Evolutionary conservation across 2,797 vertebrate species (phyloP), one percentile per base, ranked within the genome.

Genomic region (Smutsia temminckii): DNA sequence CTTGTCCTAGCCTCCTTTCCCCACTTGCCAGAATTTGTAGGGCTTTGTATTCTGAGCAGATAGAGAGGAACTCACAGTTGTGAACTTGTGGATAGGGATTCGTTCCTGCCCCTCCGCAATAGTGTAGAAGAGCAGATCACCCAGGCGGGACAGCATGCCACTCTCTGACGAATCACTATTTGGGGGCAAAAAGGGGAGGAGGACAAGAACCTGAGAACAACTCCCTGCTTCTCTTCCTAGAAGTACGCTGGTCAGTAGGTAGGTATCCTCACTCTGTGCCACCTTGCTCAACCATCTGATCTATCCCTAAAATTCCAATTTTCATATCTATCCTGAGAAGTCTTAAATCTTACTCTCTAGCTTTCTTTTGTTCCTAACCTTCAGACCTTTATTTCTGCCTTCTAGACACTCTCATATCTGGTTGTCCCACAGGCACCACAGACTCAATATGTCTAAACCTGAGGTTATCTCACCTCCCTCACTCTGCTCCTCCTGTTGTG

Each of bases 51-150:
- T 85, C 80, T 34, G 78, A 64, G 66, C 23, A 85, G 66, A 64
- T n/a, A 78, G 55, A 74, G 51, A 66, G 23, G n/a, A 66, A 97
- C 99, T 98, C 98, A 99, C 99, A 81, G 98, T 98, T 77, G 98
- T 99, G 93, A 99, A 99, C 95, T 98, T 97, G 93, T 99, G 98
- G 83, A 99, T 98, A 17, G 99, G 98, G 77, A 99, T 98, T 79
- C 98, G 98, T 40, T 99, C 99, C 93, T 99, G 98, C 89, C 99
- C 99, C 37, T 99, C 98, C 4, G 99, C 99, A 96, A 99, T 98
- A 72, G 99, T 99, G 98, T 99, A 99, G 98, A 99, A 99, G 63
- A 99, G 99, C 98, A 99, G 98, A 87, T 99, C 98, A 49, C 99
- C 99, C 91, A 99, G 98, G 89, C 98, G 98, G 16, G 98, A 98